Evolutionary conservation across 2,113 vertebrate genomes (phyloP), one percentile per base, ranked within the genome.

Genomic region (Crypturellus undulatus): DNA sequence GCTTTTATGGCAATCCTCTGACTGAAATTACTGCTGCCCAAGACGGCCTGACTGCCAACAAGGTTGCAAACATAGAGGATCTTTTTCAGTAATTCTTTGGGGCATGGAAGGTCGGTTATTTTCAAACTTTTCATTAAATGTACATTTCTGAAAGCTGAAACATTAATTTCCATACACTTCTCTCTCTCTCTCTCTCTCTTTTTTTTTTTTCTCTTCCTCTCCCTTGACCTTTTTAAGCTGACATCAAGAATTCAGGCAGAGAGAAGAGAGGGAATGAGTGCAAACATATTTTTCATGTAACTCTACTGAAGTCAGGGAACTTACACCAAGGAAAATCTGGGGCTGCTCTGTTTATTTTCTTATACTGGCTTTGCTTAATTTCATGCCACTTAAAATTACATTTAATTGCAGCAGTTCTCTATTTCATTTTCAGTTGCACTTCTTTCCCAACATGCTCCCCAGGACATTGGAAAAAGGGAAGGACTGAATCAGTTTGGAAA

Each of bases 21-120:
- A 97, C 97, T 97, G 84, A 97, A 97, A 93, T 94, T 95, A 93
- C 86, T 90, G 94, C 96, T 96, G 95, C 97, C 97, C 94, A 87
- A 97, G 94, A 96, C 94, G 70, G 94, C 78, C 97, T 83, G 92
- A 94, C 97, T 97, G 96, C 92, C 95, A 94, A 95, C 97, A 97
- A 97, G 96, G 96, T 94, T 96, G 91, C 92, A 93, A 94, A 93
- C 73, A 94, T 58, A 96, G 43, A 56, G 92, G 88, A 92, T 85
- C 92, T 92, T 93, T 90, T 89, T 94, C 94, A 96, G 89, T 92
- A 95, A 79, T 85, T 83, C 92, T 89, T 92, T 80, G 49, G 36
- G 90, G 91, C 75, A 94, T 58, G 67, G 93, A 94, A 89, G 47
- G 79, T 83, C 77, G 80, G 64, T 91, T 96, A 77, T 95, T 96